A percentile compares a stretch with the other conserved stretches of the same genome.
Evolutionary conservation across 23 tunicate genomes (phyloP).

Genomic region (Trididemnum clinides): DNA sequence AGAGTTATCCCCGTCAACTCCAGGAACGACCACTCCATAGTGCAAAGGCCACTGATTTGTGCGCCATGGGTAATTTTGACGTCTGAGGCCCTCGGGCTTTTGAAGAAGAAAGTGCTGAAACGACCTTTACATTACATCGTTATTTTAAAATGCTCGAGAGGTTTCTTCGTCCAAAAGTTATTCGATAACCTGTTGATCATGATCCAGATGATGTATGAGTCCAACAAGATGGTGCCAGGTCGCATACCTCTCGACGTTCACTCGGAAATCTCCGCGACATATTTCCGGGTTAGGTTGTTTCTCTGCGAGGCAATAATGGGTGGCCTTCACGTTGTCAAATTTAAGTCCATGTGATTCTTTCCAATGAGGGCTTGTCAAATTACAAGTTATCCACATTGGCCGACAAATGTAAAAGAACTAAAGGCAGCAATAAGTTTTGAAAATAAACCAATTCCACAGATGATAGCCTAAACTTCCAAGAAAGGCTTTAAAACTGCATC

Average conservation of each 20-base stretch:
- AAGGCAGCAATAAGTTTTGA: neutral
- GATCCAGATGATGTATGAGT: neutral
- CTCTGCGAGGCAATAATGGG: neutral
- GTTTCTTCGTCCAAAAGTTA: neutral
- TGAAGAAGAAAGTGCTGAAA: neutral
- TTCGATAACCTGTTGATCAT: neutral
- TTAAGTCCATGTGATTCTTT: neutral
- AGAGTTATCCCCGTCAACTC: neutral
- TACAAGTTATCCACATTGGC: neutral
- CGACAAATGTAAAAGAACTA: neutral
- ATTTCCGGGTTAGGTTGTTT: neutral
- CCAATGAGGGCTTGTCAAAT: neutral
- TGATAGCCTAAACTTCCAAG: neutral
- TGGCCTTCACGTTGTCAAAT: neutral
- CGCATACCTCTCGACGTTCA: too few species aligned
- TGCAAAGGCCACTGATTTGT: neutral
- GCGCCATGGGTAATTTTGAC: neutral
- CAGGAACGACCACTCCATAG: slow-evolving; percentile 19
- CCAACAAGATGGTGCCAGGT: slow-evolving; percentile 13
- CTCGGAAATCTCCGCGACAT: too few species aligned
- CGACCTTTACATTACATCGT: neutral
- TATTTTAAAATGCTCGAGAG: neutral
- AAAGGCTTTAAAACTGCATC: neutral
- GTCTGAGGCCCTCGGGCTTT: neutral
- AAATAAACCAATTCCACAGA: neutral